Evolutionary conservation across 2,888 invertebrate species (phyloP).

Genomic region (Caenorhabditis parvicauda): DNA sequence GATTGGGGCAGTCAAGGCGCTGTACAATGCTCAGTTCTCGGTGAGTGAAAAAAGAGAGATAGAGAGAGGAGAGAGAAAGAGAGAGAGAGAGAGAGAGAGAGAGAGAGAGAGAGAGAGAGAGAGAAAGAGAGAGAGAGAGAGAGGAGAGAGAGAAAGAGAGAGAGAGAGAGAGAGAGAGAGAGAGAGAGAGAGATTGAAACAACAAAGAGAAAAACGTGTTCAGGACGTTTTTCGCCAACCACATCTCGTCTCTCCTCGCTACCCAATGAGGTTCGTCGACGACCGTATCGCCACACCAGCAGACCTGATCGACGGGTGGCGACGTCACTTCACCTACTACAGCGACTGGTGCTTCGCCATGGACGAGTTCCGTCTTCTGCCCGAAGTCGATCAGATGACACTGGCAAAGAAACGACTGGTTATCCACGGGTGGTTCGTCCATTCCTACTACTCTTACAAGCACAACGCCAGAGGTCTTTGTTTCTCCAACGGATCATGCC

Average conservation of each 20-base stretch:
- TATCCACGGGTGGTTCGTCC: constrained; percentile 38
- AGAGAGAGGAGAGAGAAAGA: no score
- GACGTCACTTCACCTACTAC: constrained; percentile 37
- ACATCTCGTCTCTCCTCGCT: constrained; percentile 31
- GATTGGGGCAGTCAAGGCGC: constrained; percentile 23
- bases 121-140: no score
- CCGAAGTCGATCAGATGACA: constrained; percentile 28
- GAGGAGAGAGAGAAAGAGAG: background rate
- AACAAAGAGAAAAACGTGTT: background rate
- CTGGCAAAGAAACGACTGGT: constrained; percentile 31
- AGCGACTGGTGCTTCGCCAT: constrained; percentile 39
- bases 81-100: no score
- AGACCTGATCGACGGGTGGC: constrained; percentile 42
- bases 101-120: no score
- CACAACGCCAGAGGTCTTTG: constrained; percentile 27
- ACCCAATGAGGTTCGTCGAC: constrained; percentile 36
- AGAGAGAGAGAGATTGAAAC: no score
- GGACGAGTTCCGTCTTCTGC: constrained; percentile 28
- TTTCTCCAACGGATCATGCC: constrained; percentile 42
- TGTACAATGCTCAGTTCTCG: constrained; percentile 33
- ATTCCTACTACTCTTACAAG: constrained; percentile 38
- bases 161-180: background rate
- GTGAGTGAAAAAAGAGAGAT: no score
- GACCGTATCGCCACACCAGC: constrained; percentile 24
- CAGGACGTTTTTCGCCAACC: constrained; percentile 38